These are phyloP conservation scores for Amblyjoppa fuscipennis DNA, from an alignment of 2,888 invertebrate genomes.

Conservation along the genomic window DNA sequence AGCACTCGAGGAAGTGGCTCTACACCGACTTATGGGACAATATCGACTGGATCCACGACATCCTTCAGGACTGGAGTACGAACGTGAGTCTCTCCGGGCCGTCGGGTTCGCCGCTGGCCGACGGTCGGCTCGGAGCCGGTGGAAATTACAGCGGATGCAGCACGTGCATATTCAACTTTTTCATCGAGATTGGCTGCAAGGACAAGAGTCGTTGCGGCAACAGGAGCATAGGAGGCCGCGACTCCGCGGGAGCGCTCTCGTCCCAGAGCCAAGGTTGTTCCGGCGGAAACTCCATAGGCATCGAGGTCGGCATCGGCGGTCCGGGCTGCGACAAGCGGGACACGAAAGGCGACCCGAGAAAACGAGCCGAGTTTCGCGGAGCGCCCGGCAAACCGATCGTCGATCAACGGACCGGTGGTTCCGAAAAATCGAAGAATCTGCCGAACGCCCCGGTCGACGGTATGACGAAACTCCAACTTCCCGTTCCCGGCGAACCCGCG, in stretches of 20 bases:
- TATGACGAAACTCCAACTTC: constrained; percentile 8
- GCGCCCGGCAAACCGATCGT: constrained; percentile 8
- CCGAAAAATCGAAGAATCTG: not conserved
- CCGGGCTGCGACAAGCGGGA: constrained; percentile 41
- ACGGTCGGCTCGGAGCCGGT: not conserved
- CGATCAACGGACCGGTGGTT: not conserved
- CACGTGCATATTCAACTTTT: constrained; percentile 74
- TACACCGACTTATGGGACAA: constrained; percentile 74
- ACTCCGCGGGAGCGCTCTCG: not conserved
- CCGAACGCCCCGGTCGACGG: not conserved
- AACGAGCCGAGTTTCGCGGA: not conserved
- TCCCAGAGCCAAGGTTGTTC: constrained; percentile 11
- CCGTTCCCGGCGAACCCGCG: constrained; percentile 8
- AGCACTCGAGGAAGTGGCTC: constrained; percentile 64
- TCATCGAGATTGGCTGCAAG: constrained; percentile 69
- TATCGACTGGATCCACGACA: constrained; percentile 68
- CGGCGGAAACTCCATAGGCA: constrained; percentile 39
- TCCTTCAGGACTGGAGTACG: constrained; percentile 64
- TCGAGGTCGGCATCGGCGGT: constrained; percentile 32
- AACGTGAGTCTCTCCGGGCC: not conserved
- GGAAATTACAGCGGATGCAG: constrained; percentile 62
- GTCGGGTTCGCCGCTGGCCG: not conserved
- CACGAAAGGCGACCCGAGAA: not conserved
- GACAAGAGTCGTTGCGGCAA: constrained; percentile 63
- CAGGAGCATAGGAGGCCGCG: not conserved